Evolutionary conservation across 2,113 vertebrate genomes (phyloP).

Genomic region (Rhagologus leucostigma): DNA sequence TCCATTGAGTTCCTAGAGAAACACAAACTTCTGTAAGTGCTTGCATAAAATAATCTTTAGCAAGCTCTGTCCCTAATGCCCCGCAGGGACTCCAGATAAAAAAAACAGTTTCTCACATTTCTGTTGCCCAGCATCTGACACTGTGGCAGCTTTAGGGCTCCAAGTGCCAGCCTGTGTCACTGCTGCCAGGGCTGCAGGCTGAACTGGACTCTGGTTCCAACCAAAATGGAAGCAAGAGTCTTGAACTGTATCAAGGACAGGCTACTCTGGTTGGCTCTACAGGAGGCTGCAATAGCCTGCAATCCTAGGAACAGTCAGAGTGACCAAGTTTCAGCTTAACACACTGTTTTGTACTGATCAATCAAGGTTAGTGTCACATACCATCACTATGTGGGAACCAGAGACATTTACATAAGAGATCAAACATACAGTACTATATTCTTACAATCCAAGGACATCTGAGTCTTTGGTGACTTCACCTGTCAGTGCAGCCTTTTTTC

Average conservation of each 20-base stretch:
- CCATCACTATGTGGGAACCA: not conserved
- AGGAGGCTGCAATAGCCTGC: not conserved
- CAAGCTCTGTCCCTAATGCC: not conserved
- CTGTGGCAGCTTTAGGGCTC: not conserved
- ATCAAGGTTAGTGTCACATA: not conserved
- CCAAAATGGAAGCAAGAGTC: not conserved
- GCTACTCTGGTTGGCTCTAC: not conserved
- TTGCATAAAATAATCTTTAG: not conserved
- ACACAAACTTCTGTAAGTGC: not conserved
- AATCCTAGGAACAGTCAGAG: not conserved
- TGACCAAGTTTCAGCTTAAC: not conserved
- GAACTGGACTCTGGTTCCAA: not conserved
- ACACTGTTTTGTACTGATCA: not conserved
- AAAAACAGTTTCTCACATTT: not conserved
- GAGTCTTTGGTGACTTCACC: not conserved
- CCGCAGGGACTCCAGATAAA: not conserved
- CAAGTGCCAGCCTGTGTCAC: not conserved
- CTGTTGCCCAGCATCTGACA: not conserved
- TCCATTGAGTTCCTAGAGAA: conserved; percentile 2
- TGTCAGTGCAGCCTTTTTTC: not conserved
- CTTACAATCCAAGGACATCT: not conserved
- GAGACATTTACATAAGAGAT: not conserved
- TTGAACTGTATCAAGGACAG: not conserved
- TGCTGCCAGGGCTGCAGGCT: not conserved
- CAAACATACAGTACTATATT: not conserved